These are phyloP conservation scores for Mionectes olivaceus DNA, from an alignment of 2,797 vertebrate genomes.

Conservation along the genomic window DNA sequence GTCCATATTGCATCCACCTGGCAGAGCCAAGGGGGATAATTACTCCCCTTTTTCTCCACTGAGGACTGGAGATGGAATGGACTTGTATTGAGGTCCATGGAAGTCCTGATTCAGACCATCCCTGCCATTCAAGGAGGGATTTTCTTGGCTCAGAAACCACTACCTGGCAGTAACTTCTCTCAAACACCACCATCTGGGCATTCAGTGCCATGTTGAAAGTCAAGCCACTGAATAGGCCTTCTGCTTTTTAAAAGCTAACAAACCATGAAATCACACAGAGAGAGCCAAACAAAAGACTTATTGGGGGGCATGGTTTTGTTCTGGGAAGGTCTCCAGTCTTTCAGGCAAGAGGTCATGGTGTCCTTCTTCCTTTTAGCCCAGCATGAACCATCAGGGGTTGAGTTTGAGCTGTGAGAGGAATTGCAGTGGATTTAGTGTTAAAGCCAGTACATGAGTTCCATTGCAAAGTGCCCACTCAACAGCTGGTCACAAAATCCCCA, in stretches of 20 bases:
- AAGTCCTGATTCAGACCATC: background rate
- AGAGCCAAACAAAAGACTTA: background rate
- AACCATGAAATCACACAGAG: background rate
- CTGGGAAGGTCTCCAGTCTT: background rate
- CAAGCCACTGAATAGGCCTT: background rate
- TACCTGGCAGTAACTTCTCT: background rate
- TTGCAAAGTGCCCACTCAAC: constrained; percentile 39
- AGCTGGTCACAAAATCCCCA: constrained; percentile 9
- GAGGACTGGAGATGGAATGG: background rate
- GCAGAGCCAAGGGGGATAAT: background rate
- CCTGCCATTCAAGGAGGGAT: background rate
- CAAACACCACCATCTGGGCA: background rate
- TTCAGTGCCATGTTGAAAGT: background rate
- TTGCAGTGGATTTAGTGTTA: background rate
- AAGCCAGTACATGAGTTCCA: background rate
- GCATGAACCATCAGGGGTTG: background rate
- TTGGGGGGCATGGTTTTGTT: background rate
- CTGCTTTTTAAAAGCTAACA: background rate
- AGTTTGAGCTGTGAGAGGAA: background rate
- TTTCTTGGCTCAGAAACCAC: background rate
- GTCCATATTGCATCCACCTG: background rate
- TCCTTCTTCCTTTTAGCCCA: background rate
- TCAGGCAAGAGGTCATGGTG: background rate
- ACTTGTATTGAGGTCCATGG: background rate
- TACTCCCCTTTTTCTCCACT: background rate